phyloP scores from a whole-genome alignment of 2,888 invertebrate species.

The Nymphalis c-album region DNA sequence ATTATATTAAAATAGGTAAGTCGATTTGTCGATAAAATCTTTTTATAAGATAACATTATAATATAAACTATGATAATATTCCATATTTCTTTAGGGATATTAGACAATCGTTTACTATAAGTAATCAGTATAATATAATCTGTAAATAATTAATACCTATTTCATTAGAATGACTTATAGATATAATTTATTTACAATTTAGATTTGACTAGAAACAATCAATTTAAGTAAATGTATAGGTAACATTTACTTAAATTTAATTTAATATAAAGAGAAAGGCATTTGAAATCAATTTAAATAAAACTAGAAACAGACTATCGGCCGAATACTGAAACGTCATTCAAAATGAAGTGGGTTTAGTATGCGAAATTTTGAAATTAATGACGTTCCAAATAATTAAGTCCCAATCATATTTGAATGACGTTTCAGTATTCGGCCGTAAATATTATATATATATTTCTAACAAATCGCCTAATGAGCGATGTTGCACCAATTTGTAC shows the following conservation, averaged over 20 bases:
- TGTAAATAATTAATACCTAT: slow-evolving; percentile 37
- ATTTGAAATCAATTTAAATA: slow-evolving; percentile 7
- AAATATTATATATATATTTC: too few species aligned
- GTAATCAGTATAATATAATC: slow-evolving; percentile 29
- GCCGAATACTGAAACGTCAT: too few species aligned
- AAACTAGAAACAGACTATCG: not conserved
- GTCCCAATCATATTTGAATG: too few species aligned
- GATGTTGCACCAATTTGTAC: slow-evolving; percentile 22
- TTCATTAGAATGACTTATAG: slow-evolving; percentile 53
- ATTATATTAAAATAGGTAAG: slow-evolving; percentile 64
- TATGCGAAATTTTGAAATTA: too few species aligned
- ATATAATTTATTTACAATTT: slow-evolving; percentile 60
- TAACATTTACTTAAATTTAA: slow-evolving; percentile 28
- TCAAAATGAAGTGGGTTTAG: too few species aligned
- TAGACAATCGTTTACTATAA: slow-evolving; percentile 31
- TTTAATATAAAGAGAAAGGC: not conserved
- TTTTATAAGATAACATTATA: slow-evolving; percentile 66
- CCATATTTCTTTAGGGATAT: slow-evolving; percentile 16
- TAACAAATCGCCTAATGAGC: not conserved
- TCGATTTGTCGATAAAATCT: slow-evolving; percentile 78
- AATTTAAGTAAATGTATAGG: too few species aligned
- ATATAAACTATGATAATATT: slow-evolving; percentile 38
- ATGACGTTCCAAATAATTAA: too few species aligned
- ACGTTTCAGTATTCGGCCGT: too few species aligned
- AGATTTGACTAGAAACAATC: slow-evolving; percentile 76